Base-by-base conservation (phyloP, 30 jellyfish, hydroid and myxozoan species). In the Aurelia sp. region DNA sequence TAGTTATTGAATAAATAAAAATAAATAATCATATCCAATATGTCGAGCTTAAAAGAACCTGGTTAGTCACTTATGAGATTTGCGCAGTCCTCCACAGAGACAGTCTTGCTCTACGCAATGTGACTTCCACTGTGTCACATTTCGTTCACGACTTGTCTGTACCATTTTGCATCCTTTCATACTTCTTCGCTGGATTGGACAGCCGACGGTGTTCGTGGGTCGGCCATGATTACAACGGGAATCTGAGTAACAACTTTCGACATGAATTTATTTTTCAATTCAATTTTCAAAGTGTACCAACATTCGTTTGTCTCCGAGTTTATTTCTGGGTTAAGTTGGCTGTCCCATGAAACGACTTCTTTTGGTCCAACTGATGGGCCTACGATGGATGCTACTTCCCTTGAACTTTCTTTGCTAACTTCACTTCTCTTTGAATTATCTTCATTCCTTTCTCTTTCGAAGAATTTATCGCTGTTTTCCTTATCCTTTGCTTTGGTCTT, bases 321-420 rank as follows among this genome's bases (percentile, higher is more conserved):
- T 37, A 31, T 22, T n/a, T 17, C 5, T 16, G 91, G 91, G 11
- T 71, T 22, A 33, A 82, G 18, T 4, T 53, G 85, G 21, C 85
- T 66, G 62, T 82, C 68, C 91, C 91, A 82, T 13, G 55, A 31
- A 35, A 82, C 73, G 40, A 82, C 13, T 65, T 82, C 91, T 40
- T 82, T 82, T 20, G 91, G 91, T 23, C 77, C 91, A 22, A 82
- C 91, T 1, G 91, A 65, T 21, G 91, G 91, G 33, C 91, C 91
- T 27, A 62, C 60, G 17, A 82, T 63, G n/a, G 91, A 82, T n/a
- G 91, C 85, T n/a, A 74, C 64, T 9, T 57, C 71, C 16, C 15
- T 58, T 22, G 78, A 41, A 6, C 3, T 37, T 70, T 15, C 74
- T 9, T 27, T 55, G 78, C 48, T 16, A 68, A 9, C 48, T 33